Evolutionary conservation across 2,113 vertebrate species (phyloP).

Genomic region (Amblyopsis rosae): DNA sequence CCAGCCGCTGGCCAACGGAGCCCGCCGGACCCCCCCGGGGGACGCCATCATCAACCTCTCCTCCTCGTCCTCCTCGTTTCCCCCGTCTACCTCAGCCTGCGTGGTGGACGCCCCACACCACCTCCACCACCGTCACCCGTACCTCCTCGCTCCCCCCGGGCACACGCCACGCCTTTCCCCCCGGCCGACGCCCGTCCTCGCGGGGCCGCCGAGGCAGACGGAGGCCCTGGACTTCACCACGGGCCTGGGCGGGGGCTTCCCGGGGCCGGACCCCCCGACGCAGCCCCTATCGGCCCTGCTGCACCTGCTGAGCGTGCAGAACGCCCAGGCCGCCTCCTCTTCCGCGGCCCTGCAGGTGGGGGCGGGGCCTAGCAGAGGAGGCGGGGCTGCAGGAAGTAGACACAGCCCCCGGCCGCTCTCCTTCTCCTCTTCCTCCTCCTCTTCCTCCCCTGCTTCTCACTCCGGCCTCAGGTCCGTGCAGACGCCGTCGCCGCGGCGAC

Average conservation of each 20-base stretch:
- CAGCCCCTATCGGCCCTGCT: slow-evolving; percentile 77
- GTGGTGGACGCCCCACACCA: slow-evolving; percentile 48
- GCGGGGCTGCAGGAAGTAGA: slow-evolving; percentile 38
- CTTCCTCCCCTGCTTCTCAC: slow-evolving; percentile 43
- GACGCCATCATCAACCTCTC: slow-evolving; percentile 68
- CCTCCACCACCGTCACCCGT: slow-evolving; percentile 18
- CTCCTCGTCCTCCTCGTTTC: slow-evolving; percentile 48
- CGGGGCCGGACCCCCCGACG: slow-evolving; percentile 66
- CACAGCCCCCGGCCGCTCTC: slow-evolving; percentile 40
- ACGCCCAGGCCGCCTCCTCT: slow-evolving; percentile 56
- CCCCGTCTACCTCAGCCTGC: slow-evolving; percentile 71
- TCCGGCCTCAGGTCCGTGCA: slow-evolving; percentile 37
- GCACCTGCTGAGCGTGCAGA: slow-evolving; percentile 75
- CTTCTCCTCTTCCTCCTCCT: slow-evolving; percentile 21
- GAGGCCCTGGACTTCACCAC: slow-evolving; percentile 70
- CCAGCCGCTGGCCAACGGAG: slow-evolving; percentile 58
- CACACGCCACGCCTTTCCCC: slow-evolving; percentile 42
- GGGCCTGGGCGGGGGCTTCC: slow-evolving; percentile 23
- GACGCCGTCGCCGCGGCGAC: slow-evolving; percentile 45
- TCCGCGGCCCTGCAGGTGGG: slow-evolving; percentile 41
- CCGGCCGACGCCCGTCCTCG: slow-evolving; percentile 47
- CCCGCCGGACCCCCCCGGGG: slow-evolving; percentile 42
- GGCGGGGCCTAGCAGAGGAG: slow-evolving; percentile 38
- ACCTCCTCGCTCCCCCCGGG: slow-evolving; percentile 47
- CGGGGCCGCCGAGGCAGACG: slow-evolving; percentile 49